Evolutionary conservation across 2,113 vertebrate species (phyloP).

Genomic region (Rana temporaria): DNA sequence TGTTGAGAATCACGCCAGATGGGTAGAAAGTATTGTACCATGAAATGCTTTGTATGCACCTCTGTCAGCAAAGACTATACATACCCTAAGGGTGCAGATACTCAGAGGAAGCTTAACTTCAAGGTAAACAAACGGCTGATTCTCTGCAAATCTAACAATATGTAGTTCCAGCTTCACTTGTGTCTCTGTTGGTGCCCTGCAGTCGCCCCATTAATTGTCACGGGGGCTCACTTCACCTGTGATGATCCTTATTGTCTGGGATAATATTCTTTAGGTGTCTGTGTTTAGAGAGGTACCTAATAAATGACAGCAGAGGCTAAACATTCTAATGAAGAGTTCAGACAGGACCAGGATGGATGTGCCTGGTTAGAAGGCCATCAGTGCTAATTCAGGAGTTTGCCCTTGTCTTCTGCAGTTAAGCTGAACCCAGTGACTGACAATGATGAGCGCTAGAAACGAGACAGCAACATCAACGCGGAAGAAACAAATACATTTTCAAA

Average conservation of each 20-base stretch:
- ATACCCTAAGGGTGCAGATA: slow-evolving; percentile 38
- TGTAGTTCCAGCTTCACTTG: slow-evolving; percentile 2
- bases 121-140: slow-evolving; percentile 34
- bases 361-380: slow-evolving; percentile 9
- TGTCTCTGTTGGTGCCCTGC: not conserved
- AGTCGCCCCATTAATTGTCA: slow-evolving; percentile 21
- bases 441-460: not conserved
- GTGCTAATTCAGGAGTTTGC: not conserved
- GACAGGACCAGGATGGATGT: not conserved
- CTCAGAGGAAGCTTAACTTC: slow-evolving; percentile 17
- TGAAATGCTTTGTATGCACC: slow-evolving; percentile 39
- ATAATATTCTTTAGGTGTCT: not conserved
- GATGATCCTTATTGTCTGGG: not conserved
- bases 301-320: not conserved
- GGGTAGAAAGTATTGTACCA: slow-evolving; percentile 32
- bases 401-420: not conserved
- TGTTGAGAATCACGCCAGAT: slow-evolving; percentile 36
- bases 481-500: not conserved
- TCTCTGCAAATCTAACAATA: slow-evolving; percentile 32
- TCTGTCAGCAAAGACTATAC: slow-evolving; percentile 42
- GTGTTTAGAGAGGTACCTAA: not conserved
- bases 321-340: not conserved
- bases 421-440: slow-evolving; percentile 13
- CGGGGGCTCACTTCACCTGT: not conserved
- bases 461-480: not conserved